These are phyloP conservation scores for Eira barbara DNA, from an alignment of 2,113 vertebrate genomes.

Conservation along the genomic window DNA sequence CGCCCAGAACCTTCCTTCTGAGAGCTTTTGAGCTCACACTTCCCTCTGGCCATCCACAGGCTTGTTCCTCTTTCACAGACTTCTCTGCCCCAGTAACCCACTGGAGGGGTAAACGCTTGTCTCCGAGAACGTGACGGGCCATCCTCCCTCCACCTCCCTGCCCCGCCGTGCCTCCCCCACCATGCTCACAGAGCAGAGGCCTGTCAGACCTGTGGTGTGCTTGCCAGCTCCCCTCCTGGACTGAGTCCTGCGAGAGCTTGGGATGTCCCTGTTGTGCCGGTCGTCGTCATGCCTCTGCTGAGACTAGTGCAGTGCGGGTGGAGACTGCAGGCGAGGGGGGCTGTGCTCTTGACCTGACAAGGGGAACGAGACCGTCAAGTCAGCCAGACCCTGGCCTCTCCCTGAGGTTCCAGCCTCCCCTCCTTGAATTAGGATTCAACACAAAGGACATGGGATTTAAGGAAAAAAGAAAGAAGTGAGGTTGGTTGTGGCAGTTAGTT, in stretches of 20 bases:
- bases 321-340: accelerated
- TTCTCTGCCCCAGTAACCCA: neutral
- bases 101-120: accelerated
- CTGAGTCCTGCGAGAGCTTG: neutral
- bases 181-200: accelerated
- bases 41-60: neutral
- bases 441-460: neutral
- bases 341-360: accelerated
- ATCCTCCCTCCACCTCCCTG: accelerated
- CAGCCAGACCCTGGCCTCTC: neutral
- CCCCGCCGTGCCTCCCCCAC: accelerated
- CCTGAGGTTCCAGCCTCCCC: accelerated
- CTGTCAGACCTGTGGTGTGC: accelerated
- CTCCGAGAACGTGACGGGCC: accelerated
- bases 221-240: neutral
- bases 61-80: neutral
- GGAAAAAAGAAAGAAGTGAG: neutral
- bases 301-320: neutral
- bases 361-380: accelerated
- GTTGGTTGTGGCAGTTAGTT: neutral
- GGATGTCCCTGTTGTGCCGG: neutral
- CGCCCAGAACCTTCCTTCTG: neutral
- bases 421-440: neutral
- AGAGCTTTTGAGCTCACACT: neutral
- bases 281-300: accelerated